Evolutionary conservation across 1,140 invertebrate species (phyloP), one percentile per base, ranked within the genome.

Genomic region (Drosophila persimilis): DNA sequence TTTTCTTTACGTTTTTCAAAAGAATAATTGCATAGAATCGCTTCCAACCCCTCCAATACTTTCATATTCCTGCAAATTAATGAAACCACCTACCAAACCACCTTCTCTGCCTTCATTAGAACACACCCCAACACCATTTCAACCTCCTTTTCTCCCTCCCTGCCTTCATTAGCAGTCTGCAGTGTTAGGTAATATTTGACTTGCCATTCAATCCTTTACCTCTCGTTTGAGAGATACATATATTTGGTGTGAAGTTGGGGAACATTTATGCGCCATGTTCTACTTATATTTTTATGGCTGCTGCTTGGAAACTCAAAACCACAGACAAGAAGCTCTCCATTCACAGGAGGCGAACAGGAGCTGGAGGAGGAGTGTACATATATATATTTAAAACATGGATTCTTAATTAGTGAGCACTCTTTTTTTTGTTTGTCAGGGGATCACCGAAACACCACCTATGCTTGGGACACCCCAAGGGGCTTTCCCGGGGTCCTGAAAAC

Each of bases 381-480:
- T 41, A 73, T 65, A 90, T 81, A 80, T 90, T 77, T 88, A 63
- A 90, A 90, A 90, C 89, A 90, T 89, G 89, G 84, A 86, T 90
- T 90, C 75, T 90, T 90, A 90, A 90, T 90, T 90, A 90, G 89
- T 77, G 78, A 89, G 76, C 76, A 64, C 75, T 88, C 65, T 67
- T 60, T 80, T 71, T 50, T 73, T 69, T 65, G 70, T 71, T 50
- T 71, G 61, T 31, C 77, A 80, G 60, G 78, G 58, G 65, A 77
- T 72, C 73, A 45, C 45, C 13, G 55, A 46, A 47, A 67, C 73
- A 60, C 41, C 56, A 71, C 54, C 54, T 57, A 47, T 51, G 44
- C 51, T 86, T 85, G 78, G 74, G 74, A 78, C 81, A 61, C 54
- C 54, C 46, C 47, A 35, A 65, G 74, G 44, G 31, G 39, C 15